These are phyloP conservation scores for Chelmon rostratus DNA, from an alignment of 2,797 vertebrate genomes.

Conservation along the genomic window DNA sequence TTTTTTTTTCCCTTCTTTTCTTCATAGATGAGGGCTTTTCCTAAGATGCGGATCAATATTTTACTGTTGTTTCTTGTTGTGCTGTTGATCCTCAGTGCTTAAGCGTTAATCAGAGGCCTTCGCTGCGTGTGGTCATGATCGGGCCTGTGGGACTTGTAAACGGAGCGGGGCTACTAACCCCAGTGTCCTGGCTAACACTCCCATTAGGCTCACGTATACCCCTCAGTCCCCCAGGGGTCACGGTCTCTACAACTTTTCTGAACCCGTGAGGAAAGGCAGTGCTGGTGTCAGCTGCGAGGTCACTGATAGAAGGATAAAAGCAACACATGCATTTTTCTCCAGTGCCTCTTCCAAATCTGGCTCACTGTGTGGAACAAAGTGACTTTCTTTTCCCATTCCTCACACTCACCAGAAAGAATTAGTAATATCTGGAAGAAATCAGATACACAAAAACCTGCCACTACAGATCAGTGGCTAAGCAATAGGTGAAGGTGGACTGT, in stretches of 20 bases:
- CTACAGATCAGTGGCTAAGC: background rate
- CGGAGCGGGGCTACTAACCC: constrained; percentile 56
- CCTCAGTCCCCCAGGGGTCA: constrained; percentile 52
- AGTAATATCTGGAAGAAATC: background rate
- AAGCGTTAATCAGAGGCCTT: constrained; percentile 71
- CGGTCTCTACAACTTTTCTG: constrained; percentile 31
- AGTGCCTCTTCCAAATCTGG: background rate
- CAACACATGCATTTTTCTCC: background rate
- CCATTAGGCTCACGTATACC: constrained; percentile 57
- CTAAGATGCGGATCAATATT: constrained; percentile 66
- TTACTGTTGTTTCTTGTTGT: constrained; percentile 62
- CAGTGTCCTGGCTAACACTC: constrained; percentile 38
- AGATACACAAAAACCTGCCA: background rate
- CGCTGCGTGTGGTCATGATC: constrained; percentile 44
- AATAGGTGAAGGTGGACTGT: background rate
- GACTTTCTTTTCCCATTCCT: background rate
- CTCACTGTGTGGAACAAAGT: background rate
- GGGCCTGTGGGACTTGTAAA: constrained; percentile 61
- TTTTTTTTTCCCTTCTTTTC: constrained; percentile 4
- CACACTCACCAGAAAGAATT: background rate
- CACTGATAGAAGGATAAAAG: background rate
- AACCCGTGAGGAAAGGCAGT: constrained; percentile 12
- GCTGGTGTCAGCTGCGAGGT: constrained; percentile 15
- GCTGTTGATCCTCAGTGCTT: constrained; percentile 65
- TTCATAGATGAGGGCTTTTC: constrained; percentile 38